Evolutionary conservation across 2,888 invertebrate species (phyloP), one percentile per base, ranked within the genome.

Genomic region (Drosophila demipolita): DNA sequence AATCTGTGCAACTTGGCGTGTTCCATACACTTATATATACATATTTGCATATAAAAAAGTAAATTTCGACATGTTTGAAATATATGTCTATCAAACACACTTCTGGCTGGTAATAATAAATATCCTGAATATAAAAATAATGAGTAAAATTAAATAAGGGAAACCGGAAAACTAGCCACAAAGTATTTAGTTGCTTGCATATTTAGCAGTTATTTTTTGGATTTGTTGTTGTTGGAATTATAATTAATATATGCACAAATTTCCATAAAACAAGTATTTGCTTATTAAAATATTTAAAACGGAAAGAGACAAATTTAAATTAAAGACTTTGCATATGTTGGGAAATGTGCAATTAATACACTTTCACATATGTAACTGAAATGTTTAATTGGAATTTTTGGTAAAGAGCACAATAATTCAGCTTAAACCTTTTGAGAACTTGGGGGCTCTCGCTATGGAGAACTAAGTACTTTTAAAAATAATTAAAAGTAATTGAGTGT

Each of bases 101-200:
- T 20, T 42, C 20, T 6, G 20, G 1, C 42, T 42, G n/a, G 20
- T 42, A 42, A 45, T 12, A 20, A 20, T 45, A 12, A 20, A 12
- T 26, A 17, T 3, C 17, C 1, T 11, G 12, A 40, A 15, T 20
- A 29, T 32, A 33, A 26, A 55, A 65, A 48, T 63, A 49, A 50
- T 17, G 68, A 73, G n/a, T 57, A 33, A 20, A 33, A 73, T 73
- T 73, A 48, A 69, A 78, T 66, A 23, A 1, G 23, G 15, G 17
- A 62, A 62, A n/a, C 36, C 45, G 15, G 32, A 62, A n/a, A 57
- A 20, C 15, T 38, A 57, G 33, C 40, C 38, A 52, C 57, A 58
- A 60, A 36, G 38, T 54, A 45, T 48, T 49, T 36, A 32, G 29
- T 36, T 33, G 7, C 42, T n/a, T 54, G 15, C 29, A 50, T 26